Evolutionary conservation across 1,140 invertebrate genomes (phyloP), one percentile per base, ranked within the genome.

Genomic region (Ceratina australensis): DNA sequence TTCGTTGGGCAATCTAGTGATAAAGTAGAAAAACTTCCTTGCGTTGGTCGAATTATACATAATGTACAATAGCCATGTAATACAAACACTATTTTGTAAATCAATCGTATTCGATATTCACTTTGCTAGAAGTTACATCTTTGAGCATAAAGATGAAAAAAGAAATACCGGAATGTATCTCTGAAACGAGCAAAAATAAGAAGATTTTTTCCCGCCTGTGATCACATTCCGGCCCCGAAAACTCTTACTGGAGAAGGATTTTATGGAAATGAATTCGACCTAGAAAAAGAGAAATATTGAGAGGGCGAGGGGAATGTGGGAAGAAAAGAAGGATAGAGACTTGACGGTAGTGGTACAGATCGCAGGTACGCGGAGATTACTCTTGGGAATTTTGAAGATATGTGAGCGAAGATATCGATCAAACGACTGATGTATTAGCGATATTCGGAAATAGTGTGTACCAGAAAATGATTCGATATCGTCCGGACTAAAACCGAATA

Each of bases 321-420:
- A 20, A 20, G 16, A 20, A 59, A 56, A 71, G 60, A 81, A 54
- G 42, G 18, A n/a, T 24, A 65, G 65, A 71, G 73, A 84, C 67
- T 78, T 84, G 61, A 28, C 79, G 56, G 56, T 79, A 75, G 56
- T 79, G 72, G 78, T 67, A 66, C 68, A 72, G 50, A 84, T 84
- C 72, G 60, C 28, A 20, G 73, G 42, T 74, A 82, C 76, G 72
- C 78, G n/a, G 33, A 82, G 57, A 84, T 84, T 82, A 82, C 79
- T 71, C 81, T 63, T 3, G 68, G 56, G 79, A 72, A 33, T 13
- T 64, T 71, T 24, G n/a, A 63, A 63, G 71, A 81, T 81, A 80
- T 59, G 66, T 24, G 28, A 26, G 66, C 71, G n/a, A n/a, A n/a
- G n/a, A 65, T 83, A 81, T 78, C 71, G 71, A 67, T 78, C 75